A percentile compares a stretch with the other conserved stretches of the same genome.
phyloP scores from a whole-genome alignment of 2,888 invertebrate species.

The Ferdinandea cuprea region DNA sequence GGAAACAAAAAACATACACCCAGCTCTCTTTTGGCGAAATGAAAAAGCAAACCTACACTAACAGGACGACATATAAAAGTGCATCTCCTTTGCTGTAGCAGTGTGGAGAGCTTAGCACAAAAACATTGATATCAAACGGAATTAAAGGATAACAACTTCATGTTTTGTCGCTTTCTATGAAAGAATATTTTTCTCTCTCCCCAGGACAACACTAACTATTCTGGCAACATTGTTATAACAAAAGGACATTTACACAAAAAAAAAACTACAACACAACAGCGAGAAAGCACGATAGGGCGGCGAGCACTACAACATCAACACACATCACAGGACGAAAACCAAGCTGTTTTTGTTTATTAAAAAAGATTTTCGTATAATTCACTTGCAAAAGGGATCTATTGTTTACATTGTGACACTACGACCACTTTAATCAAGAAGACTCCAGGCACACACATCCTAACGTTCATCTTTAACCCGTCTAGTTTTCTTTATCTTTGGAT shows the following conservation, averaged over 20 bases:
- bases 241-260: conserved; percentile 27
- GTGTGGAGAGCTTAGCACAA: conserved; percentile 42
- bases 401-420: conserved; percentile 63
- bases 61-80: conserved; percentile 1
- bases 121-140: conserved; percentile 69
- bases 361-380: conserved; percentile 71
- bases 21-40: conserved; percentile 2
- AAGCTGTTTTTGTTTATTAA: conserved; percentile 68
- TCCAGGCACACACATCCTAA: no score
- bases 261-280: neutral
- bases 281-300: neutral
- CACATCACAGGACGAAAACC: conserved; percentile 26
- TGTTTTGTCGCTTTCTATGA: conserved; percentile 61
- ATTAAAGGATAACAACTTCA: conserved; percentile 72
- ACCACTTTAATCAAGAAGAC: conserved; percentile 37
- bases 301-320: conserved; percentile 18
- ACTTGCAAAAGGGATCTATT: conserved; percentile 57
- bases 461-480: neutral
- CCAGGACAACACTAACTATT: conserved; percentile 13
- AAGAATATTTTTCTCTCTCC: conserved; percentile 8
- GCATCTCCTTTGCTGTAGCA: conserved; percentile 10
- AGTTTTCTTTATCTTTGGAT: conserved; percentile 6
- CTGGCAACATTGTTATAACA: conserved; percentile 42
- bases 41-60: conserved; percentile 7
- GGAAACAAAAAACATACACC: conserved; percentile 17